A percentile compares a stretch with the other conserved stretches of the same genome.
phyloP scores from a whole-genome alignment of 1,140 invertebrate species.

The Sminthurides bifidus region DNA sequence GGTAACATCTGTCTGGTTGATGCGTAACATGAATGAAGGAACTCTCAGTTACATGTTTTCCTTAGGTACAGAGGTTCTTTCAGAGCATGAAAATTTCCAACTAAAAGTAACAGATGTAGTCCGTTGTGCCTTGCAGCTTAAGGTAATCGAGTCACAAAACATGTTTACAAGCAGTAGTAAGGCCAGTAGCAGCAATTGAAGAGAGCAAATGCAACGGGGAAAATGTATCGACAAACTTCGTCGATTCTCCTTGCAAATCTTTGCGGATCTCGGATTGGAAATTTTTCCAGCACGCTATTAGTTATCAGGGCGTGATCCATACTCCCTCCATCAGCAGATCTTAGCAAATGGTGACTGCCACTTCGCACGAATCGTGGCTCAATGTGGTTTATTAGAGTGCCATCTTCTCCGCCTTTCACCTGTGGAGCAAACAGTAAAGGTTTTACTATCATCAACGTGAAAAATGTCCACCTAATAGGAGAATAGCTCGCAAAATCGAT shows the following conservation, averaged over 20 bases:
- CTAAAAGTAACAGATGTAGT: too few species aligned
- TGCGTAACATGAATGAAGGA: too few species aligned
- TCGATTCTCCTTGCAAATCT: not conserved
- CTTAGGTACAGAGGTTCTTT: too few species aligned
- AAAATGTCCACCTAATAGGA: not conserved
- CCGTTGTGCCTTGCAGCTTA: too few species aligned
- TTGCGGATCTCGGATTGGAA: not conserved
- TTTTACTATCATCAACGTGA: not conserved
- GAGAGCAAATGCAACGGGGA: slow-evolving; percentile 40
- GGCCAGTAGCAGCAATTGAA: slow-evolving; percentile 45
- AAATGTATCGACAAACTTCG: slow-evolving; percentile 38
- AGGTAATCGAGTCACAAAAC: not conserved
- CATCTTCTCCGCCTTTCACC: slow-evolving; percentile 13
- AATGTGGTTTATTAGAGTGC: slow-evolving; percentile 22
- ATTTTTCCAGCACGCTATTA: not conserved
- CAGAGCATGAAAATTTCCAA: too few species aligned
- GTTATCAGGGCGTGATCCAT: too few species aligned
- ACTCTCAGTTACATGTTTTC: too few species aligned
- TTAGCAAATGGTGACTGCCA: slow-evolving; percentile 16
- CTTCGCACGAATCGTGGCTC: slow-evolving; percentile 23
- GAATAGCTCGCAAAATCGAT: not conserved
- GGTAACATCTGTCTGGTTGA: too few species aligned
- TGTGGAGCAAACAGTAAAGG: not conserved
- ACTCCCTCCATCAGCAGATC: slow-evolving; percentile 21
- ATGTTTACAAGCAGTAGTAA: slow-evolving; percentile 36